Evolutionary conservation across 1,140 invertebrate genomes (phyloP).

Genomic region (Octopus sinensis): DNA sequence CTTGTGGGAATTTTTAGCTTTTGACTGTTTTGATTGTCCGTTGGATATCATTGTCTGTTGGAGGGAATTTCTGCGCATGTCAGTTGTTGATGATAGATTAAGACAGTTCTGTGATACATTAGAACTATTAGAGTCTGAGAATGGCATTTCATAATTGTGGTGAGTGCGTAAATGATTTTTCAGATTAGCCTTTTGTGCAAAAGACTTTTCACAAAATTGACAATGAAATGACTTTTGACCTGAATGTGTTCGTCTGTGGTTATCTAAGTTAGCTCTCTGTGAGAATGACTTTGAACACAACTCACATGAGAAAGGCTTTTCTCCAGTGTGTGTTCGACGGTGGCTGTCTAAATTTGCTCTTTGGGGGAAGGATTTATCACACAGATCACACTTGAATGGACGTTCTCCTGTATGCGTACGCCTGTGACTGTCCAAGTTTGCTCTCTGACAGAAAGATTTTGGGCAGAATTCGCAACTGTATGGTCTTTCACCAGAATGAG

Average conservation of each 20-base stretch:
- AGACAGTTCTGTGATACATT: too few relatives aligned
- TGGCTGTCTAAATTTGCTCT: background rate
- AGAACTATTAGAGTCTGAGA: too few relatives aligned
- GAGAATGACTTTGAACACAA: slow-evolving; percentile 23
- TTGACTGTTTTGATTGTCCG: too few relatives aligned
- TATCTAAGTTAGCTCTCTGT: slow-evolving; percentile 37
- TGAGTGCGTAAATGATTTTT: slow-evolving; percentile 45
- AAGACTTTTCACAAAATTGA: slow-evolving; percentile 80
- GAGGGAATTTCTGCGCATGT: too few relatives aligned
- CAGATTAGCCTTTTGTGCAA: slow-evolving; percentile 62
- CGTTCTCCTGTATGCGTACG: slow-evolving; percentile 71
- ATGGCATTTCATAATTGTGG: background rate
- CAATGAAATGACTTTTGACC: slow-evolving; percentile 84
- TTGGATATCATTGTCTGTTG: too few relatives aligned
- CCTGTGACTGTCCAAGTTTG: slow-evolving; percentile 66
- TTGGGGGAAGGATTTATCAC: slow-evolving; percentile 11
- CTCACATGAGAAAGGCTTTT: slow-evolving; percentile 20
- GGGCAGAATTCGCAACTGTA: background rate
- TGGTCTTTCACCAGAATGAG: slow-evolving; percentile 67
- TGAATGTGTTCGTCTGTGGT: slow-evolving; percentile 52
- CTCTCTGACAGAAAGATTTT: slow-evolving; percentile 8
- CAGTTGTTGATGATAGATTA: too few relatives aligned
- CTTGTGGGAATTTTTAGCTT: background rate
- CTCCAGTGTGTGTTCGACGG: slow-evolving; percentile 11
- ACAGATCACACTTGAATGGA: slow-evolving; percentile 16